A percentile compares a stretch with the other conserved stretches of the same genome.
Conservation (phyloP, 1,140 invertebrate genomes). For the Microplitis mediator region DNA sequence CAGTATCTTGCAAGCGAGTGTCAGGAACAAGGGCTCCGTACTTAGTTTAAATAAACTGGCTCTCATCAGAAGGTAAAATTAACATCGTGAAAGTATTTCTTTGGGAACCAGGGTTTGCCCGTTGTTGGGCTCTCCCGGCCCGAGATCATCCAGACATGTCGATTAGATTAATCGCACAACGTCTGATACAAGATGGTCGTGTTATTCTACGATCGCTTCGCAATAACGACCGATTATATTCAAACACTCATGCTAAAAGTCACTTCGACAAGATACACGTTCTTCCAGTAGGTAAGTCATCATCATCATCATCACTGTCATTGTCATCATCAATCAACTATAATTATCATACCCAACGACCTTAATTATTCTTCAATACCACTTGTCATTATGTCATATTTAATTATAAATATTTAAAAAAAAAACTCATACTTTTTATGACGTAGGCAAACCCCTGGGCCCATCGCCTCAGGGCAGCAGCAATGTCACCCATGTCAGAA, state of each 20-base stretch:
- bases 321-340: constrained; percentile 4
- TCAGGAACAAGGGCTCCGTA: no score
- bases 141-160: constrained; percentile 61
- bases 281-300: constrained; percentile 61
- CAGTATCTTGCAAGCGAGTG: no score
- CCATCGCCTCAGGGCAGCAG: constrained; percentile 47
- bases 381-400: no score
- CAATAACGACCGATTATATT: constrained; percentile 56
- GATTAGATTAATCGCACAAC: constrained; percentile 59
- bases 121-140: constrained; percentile 48
- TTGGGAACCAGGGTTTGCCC: constrained; percentile 38
- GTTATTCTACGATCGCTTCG: constrained; percentile 57
- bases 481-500: constrained; percentile 44
- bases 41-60: no score
- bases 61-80: neutral
- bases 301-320: neutral
- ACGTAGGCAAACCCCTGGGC: constrained; percentile 53
- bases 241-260: constrained; percentile 34
- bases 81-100: constrained; percentile 26
- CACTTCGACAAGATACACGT: constrained; percentile 62
- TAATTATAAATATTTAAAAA: neutral
- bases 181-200: constrained; percentile 67
- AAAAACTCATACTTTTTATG: neutral
- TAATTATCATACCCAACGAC: no score
- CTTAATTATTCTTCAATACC: no score